Evolutionary conservation across 1,140 invertebrate species (phyloP).

Genomic region (Ceratina japonica): DNA sequence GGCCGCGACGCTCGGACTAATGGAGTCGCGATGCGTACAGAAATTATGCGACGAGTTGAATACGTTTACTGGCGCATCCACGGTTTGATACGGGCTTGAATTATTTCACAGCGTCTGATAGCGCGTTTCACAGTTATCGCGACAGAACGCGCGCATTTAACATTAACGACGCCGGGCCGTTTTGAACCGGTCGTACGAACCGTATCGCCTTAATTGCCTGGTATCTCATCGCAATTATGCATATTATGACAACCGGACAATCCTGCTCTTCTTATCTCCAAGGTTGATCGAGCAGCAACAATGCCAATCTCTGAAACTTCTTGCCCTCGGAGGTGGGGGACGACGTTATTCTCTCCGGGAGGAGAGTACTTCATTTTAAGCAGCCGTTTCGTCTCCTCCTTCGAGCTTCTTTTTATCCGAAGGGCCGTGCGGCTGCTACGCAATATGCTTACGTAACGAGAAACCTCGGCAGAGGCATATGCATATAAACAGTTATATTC

Average conservation of each 20-base stretch:
- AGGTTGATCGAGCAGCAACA: neutral
- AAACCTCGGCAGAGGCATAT: slow-evolving; percentile 31
- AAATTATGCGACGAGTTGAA: slow-evolving; percentile 58
- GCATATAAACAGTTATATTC: slow-evolving; percentile 60
- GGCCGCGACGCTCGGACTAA: slow-evolving; percentile 32
- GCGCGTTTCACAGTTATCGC: neutral
- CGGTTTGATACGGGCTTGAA: slow-evolving; percentile 54
- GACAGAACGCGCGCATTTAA: neutral
- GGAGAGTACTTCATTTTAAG: slow-evolving; percentile 41
- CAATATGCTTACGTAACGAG: slow-evolving; percentile 61
- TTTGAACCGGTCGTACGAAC: neutral
- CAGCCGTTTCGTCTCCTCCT: slow-evolving; percentile 23
- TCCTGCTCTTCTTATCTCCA: too few relatives aligned
- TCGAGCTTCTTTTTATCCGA: slow-evolving; percentile 53
- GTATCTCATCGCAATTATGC: neutral
- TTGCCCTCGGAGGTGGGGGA: neutral
- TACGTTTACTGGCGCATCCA: slow-evolving; percentile 47
- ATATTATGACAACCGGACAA: too few relatives aligned
- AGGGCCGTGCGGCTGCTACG: slow-evolving; percentile 50
- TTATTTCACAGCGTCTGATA: slow-evolving; percentile 49
- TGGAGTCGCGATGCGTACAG: slow-evolving; percentile 34
- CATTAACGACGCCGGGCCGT: neutral
- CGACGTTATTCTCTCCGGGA: neutral
- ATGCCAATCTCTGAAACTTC: neutral
- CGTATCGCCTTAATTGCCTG: slow-evolving; percentile 6